Evolutionary conservation across 2,888 invertebrate genomes (phyloP).

Genomic region (Lochmaea capreae): DNA sequence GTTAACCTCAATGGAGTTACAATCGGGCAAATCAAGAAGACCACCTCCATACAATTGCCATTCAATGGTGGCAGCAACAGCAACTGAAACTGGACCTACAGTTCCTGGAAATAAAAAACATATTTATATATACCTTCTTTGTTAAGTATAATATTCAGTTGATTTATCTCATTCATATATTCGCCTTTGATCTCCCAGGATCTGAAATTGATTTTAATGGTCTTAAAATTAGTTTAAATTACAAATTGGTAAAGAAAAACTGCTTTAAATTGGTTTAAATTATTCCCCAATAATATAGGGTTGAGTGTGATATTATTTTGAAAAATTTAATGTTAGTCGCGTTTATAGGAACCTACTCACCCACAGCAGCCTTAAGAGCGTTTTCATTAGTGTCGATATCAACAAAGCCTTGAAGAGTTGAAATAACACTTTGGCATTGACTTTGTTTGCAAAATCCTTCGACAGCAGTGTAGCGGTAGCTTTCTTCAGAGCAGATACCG

Average conservation of each 20-base stretch:
- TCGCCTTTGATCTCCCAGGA: not conserved
- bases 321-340: too few relatives aligned
- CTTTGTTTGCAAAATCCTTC: constrained; percentile 34
- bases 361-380: constrained; percentile 7
- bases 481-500: constrained; percentile 85
- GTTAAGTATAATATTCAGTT: not conserved
- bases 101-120: constrained; percentile 70
- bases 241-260: not conserved
- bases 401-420: not conserved
- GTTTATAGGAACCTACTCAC: not conserved
- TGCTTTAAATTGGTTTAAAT: not conserved
- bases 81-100: constrained; percentile 86
- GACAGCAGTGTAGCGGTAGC: constrained; percentile 76
- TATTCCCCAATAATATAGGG: too few relatives aligned
- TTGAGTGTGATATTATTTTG: too few relatives aligned
- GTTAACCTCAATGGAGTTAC: constrained; percentile 72
- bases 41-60: constrained; percentile 86
- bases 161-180: not conserved
- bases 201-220: too few relatives aligned
- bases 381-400: constrained; percentile 12
- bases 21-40: constrained; percentile 83
- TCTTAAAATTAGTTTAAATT: too few relatives aligned
- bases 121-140: not conserved
- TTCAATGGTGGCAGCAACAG: constrained; percentile 79
- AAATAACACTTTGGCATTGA: not conserved